Conservation (phyloP, 1,140 invertebrate species). For the Lamellibrachia luymesi region DNA sequence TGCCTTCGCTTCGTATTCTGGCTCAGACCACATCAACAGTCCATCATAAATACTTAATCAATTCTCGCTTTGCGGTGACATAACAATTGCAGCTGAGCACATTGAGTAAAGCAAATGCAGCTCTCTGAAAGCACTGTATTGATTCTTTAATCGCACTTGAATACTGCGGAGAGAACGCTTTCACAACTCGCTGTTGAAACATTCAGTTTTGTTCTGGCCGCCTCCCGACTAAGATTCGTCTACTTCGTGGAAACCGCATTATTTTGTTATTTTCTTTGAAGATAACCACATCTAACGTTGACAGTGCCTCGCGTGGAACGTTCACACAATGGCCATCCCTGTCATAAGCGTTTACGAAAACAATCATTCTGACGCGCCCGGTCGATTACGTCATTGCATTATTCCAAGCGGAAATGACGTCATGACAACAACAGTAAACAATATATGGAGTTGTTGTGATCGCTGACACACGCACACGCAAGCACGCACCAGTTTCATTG, state of each 20-base stretch:
- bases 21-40: not conserved
- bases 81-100: not conserved
- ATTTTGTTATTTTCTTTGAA: not conserved
- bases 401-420: not conserved
- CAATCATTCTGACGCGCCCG: not conserved
- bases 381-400: not conserved
- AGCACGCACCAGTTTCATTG: not conserved
- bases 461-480: not conserved
- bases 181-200: not conserved
- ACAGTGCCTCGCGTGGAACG: no score
- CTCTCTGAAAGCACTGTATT: not conserved
- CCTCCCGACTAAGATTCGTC: not conserved
- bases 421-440: not conserved
- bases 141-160: not conserved
- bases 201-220: not conserved
- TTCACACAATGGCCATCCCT: no score
- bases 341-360: not conserved
- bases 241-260: not conserved
- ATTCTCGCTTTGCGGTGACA: not conserved
- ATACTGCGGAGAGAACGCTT: not conserved
- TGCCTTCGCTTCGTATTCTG: not conserved
- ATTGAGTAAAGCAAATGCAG: not conserved
- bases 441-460: not conserved
- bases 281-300: no score
- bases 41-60: not conserved